Evolutionary conservation across 2,113 vertebrate species (phyloP).

Genomic region (Rhinoderma darwinii): DNA sequence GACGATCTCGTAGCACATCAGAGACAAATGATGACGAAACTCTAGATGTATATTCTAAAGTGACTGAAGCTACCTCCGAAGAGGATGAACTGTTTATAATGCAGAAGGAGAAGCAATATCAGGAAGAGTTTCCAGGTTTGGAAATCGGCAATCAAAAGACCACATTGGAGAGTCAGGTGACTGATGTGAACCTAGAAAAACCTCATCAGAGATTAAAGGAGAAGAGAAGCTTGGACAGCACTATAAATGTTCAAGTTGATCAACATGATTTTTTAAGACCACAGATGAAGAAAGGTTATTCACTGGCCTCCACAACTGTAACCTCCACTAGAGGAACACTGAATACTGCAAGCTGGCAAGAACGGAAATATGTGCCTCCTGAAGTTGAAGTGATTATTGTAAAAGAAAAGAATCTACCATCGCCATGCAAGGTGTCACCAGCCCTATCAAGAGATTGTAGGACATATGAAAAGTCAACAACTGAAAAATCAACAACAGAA

Average conservation of each 20-base stretch:
- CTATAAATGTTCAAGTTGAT: constrained; percentile 17
- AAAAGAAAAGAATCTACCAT: constrained; percentile 62
- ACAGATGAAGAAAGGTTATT: constrained; percentile 55
- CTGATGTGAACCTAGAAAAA: constrained; percentile 63
- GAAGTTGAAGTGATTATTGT: constrained; percentile 69
- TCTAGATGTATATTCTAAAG: constrained; percentile 67
- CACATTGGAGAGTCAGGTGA: constrained; percentile 61
- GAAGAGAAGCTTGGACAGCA: rapidly evolving
- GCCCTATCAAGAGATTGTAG: constrained; percentile 46
- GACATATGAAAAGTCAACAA: constrained; percentile 13
- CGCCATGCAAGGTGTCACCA: constrained; percentile 45
- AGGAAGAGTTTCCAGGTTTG: constrained; percentile 67
- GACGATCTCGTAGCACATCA: constrained; percentile 77
- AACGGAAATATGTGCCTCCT: constrained; percentile 59
- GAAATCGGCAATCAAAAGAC: constrained; percentile 66
- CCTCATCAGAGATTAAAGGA: constrained; percentile 54
- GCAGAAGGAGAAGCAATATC: constrained; percentile 63
- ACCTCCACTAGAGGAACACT: constrained; percentile 44
- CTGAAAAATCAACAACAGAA: neutral
- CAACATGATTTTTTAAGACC: constrained; percentile 10
- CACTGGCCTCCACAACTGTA: constrained; percentile 60
- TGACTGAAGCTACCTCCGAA: constrained; percentile 68
- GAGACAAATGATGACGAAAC: constrained; percentile 69
- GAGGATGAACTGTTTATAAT: constrained; percentile 56
- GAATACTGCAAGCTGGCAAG: constrained; percentile 19